Conservation (phyloP, 2,888 invertebrate species). For the Drosophila lutescens region DNA sequence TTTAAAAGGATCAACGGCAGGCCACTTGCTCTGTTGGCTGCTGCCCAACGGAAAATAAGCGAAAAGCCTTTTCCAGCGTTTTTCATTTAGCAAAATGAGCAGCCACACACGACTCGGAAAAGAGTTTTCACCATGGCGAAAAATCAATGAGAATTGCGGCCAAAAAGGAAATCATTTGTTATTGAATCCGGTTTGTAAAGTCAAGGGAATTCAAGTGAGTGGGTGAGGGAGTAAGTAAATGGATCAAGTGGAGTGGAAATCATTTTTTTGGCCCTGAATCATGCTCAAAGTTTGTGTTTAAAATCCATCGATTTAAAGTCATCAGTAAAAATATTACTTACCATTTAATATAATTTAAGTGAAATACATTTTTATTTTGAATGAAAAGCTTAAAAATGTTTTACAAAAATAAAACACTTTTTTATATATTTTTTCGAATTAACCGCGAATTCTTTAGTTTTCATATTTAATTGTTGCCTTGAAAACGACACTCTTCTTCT, state of each 20-base stretch:
- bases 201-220: constrained; percentile 8
- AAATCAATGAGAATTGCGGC: constrained; percentile 69
- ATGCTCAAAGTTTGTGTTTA: too few relatives aligned
- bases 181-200: constrained; percentile 57
- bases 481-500: too few relatives aligned
- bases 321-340: neutral
- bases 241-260: constrained; percentile 16
- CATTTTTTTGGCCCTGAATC: constrained; percentile 3
- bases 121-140: constrained; percentile 20
- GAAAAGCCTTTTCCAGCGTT: constrained; percentile 45
- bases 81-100: constrained; percentile 72
- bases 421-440: too few relatives aligned
- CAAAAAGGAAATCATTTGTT: constrained; percentile 72
- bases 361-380: too few relatives aligned
- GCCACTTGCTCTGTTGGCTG: constrained; percentile 57
- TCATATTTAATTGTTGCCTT: too few relatives aligned
- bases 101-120: constrained; percentile 26
- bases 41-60: constrained; percentile 47
- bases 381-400: too few relatives aligned
- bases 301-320: neutral
- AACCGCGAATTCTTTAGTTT: too few relatives aligned
- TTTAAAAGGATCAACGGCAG: constrained; percentile 29
- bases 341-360: neutral
- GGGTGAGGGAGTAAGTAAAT: constrained; percentile 5
- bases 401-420: too few relatives aligned